A percentile compares a stretch with the other conserved stretches of the same genome.
These are phyloP conservation scores for Ceratoteleas bidentatus DNA, from an alignment of 1,140 invertebrate species.

Conservation along the genomic window DNA sequence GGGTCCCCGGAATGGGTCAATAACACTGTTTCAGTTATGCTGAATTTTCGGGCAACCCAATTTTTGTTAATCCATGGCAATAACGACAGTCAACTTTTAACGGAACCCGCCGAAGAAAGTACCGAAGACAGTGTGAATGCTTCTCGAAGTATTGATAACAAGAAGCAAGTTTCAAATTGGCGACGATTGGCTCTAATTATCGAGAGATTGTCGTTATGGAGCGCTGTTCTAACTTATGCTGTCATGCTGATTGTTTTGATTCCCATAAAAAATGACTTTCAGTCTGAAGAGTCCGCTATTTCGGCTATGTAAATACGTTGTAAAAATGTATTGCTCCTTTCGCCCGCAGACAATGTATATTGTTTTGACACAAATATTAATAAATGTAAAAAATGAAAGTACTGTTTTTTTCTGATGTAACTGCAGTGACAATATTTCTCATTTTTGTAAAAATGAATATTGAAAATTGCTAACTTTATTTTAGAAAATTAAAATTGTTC, in stretches of 20 bases:
- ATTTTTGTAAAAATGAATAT: too few species aligned
- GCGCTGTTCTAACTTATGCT: slow-evolving; percentile 62
- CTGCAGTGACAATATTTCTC: too few species aligned
- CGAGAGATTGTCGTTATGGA: slow-evolving; percentile 71
- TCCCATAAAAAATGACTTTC: slow-evolving; percentile 44
- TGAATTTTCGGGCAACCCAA: slow-evolving; percentile 66
- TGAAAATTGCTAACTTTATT: too few species aligned
- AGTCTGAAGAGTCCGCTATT: background rate
- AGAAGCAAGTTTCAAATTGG: slow-evolving; percentile 63
- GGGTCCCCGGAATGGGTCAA: slow-evolving; percentile 70
- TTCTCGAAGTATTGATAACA: background rate
- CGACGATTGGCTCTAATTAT: slow-evolving; percentile 69
- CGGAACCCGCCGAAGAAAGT: slow-evolving; percentile 16
- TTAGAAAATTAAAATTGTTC: background rate
- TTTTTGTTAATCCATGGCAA: slow-evolving; percentile 63
- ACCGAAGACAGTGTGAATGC: slow-evolving; percentile 57
- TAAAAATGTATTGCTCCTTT: background rate
- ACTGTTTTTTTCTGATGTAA: too few species aligned
- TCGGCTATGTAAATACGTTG: background rate
- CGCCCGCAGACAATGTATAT: background rate
- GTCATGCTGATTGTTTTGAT: slow-evolving; percentile 67
- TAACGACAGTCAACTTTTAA: slow-evolving; percentile 43
- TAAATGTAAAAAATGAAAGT: too few species aligned
- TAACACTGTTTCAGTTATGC: slow-evolving; percentile 55
- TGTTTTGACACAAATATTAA: background rate